Conservation (phyloP, 2,888 invertebrate genomes). For the Ramazzottius varieornatus region DNA sequence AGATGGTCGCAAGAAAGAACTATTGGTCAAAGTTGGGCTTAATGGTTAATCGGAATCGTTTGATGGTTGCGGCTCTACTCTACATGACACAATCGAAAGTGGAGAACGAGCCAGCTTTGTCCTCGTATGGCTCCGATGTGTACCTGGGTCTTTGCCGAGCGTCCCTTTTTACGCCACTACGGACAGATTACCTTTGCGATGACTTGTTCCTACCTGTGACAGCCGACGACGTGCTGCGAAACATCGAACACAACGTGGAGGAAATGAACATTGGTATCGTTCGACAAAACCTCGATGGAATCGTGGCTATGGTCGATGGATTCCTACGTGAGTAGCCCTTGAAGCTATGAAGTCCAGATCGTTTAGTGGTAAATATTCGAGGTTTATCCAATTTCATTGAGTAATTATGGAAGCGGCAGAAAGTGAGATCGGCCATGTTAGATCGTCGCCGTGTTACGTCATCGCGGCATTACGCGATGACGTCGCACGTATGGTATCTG, state of each 20-base stretch:
- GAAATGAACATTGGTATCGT: neutral
- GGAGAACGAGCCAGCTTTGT: neutral
- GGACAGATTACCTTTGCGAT: neutral
- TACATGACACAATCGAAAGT: neutral
- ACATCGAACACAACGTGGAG: neutral
- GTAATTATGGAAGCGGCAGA: too few species aligned
- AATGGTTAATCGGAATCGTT: neutral
- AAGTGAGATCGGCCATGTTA: too few species aligned
- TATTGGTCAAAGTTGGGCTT: neutral
- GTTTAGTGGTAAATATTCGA: too few species aligned
- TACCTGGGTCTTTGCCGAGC: neutral
- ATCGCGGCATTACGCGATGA: too few species aligned
- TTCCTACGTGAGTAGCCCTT: too few species aligned
- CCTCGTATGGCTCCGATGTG: neutral
- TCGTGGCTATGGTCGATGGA: too few species aligned
- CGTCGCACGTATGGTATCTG: too few species aligned
- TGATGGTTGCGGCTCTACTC: neutral
- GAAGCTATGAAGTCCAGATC: too few species aligned
- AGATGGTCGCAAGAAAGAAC: neutral
- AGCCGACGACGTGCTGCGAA: neutral
- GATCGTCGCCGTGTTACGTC: too few species aligned
- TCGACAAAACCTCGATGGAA: neutral
- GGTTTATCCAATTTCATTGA: too few species aligned
- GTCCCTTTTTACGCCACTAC: neutral
- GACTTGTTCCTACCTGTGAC: neutral